Conservation (phyloP, 2,113 vertebrate genomes). For the Tyto alba region DNA sequence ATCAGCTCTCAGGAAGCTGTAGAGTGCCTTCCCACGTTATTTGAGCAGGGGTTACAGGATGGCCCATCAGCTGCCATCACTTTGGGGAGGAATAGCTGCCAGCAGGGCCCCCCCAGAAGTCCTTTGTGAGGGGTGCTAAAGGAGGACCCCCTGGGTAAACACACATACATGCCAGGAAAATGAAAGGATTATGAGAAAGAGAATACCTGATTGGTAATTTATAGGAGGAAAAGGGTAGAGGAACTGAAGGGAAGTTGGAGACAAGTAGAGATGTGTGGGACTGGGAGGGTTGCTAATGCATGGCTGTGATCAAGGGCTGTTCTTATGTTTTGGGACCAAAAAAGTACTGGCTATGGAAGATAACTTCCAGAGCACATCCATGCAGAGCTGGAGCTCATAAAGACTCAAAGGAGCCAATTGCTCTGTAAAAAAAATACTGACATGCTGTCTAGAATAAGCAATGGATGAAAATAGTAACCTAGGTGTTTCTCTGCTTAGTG, state of each 20-base stretch:
- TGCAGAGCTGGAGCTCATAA: neutral
- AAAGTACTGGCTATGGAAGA: neutral
- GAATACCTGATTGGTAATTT: neutral
- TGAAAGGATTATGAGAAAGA: neutral
- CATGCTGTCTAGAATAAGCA: neutral
- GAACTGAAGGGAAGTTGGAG: neutral
- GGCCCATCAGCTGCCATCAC: fast-evolving
- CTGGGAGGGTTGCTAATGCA: neutral
- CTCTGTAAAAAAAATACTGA: neutral
- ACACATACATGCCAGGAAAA: neutral
- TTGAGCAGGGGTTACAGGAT: neutral
- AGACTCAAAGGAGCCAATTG: neutral
- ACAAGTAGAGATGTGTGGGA: neutral
- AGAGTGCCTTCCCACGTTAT: neutral
- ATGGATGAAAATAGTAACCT: neutral
- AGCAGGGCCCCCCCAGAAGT: neutral
- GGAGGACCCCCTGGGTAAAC: neutral
- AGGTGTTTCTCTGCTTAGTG: neutral
- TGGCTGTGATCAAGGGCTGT: neutral
- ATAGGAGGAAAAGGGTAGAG: neutral
- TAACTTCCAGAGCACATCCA: neutral
- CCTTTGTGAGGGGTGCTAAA: neutral
- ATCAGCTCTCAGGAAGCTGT: neutral
- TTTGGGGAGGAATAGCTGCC: neutral
- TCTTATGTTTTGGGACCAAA: neutral